Evolutionary conservation across 1,140 invertebrate species (phyloP), one percentile per base, ranked within the genome.

Genomic region (Plectrocnemia conspersa): DNA sequence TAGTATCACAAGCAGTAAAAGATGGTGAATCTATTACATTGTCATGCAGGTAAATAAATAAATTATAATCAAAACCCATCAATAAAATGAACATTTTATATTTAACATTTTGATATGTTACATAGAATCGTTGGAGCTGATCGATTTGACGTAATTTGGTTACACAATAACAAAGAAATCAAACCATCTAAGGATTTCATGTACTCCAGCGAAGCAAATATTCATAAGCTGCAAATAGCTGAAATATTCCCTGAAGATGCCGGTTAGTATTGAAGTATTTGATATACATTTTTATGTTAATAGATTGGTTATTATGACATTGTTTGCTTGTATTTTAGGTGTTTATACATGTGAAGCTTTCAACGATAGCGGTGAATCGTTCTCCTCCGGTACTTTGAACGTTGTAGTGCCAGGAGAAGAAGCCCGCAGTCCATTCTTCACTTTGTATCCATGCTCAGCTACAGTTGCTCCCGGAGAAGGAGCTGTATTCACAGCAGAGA

Each of bases 331-430:
- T 24, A 66, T 69, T 54, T 77, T 83, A 66, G 94, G 94, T 38
- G 89, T 88, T 21, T 97, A 97, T 74, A 95, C 92, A 2, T 97
- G 93, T 72, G 93, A 97, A 74, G 92, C 92, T 35, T 96, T 96
- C 76, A 96, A 96, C 74, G 90, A 95, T 71, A 85, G 82, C 47
- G 93, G 93, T 54, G 92, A 97, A 75, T 89, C 90, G 47, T 94
- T 92, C 77, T 92, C 89, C 68, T 89, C 88, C 63, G 93, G 91
- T 73, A 85, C 89, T 58, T 78, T 95, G 50, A 83, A 86, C 64
- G 91, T 95, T 44, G 66, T 80, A 56, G 91, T 94, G 63, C 88
- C 91, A 32, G 91, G 89, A 56, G 92, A 96, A 75, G 83, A 89
- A 66, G 77, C 82, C 18, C 85, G 87, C 66, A 82, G 82, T 66